Evolutionary conservation across 2,113 vertebrate species (phyloP).

Genomic region (Thalassoma bifasciatum): DNA sequence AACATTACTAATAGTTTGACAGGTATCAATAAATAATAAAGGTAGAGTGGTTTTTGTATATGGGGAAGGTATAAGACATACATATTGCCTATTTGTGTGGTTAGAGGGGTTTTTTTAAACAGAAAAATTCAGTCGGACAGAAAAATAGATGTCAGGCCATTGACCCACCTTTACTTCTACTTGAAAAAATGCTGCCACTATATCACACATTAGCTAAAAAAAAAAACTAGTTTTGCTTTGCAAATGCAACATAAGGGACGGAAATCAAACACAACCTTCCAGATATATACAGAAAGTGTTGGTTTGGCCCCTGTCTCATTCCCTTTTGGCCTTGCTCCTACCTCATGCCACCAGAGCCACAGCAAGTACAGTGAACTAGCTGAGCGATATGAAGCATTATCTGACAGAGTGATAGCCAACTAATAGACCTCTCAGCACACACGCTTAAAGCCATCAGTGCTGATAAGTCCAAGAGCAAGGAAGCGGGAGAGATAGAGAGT

Average conservation of each 20-base stretch:
- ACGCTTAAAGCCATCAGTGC: constrained; percentile 61
- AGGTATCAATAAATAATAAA: too few relatives aligned
- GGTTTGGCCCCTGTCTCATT: constrained; percentile 12
- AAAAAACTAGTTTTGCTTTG: constrained; percentile 1
- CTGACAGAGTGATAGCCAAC: constrained; percentile 70
- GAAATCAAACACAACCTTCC: constrained; percentile 5
- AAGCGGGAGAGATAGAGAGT: constrained; percentile 27
- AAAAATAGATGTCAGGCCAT: too few relatives aligned
- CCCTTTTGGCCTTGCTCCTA: constrained; percentile 10
- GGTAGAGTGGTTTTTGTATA: too few relatives aligned
- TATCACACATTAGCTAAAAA: background rate
- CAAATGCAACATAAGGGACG: background rate
- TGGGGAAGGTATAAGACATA: too few relatives aligned
- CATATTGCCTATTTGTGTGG: too few relatives aligned
- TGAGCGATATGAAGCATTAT: constrained; percentile 65
- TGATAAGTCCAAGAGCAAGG: constrained; percentile 62
- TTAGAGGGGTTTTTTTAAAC: too few relatives aligned
- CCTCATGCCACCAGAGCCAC: constrained; percentile 43
- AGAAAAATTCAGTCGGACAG: too few relatives aligned
- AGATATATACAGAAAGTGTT: constrained; percentile 5
- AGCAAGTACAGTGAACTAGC: constrained; percentile 53
- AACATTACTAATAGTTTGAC: too few relatives aligned
- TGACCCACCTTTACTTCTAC: too few relatives aligned
- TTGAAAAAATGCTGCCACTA: constrained; percentile 18
- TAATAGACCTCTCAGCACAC: constrained; percentile 72